Evolutionary conservation across 2,797 vertebrate species (phyloP), one percentile per base, ranked within the genome.

Genomic region (Dicrostonyx torquatus): DNA sequence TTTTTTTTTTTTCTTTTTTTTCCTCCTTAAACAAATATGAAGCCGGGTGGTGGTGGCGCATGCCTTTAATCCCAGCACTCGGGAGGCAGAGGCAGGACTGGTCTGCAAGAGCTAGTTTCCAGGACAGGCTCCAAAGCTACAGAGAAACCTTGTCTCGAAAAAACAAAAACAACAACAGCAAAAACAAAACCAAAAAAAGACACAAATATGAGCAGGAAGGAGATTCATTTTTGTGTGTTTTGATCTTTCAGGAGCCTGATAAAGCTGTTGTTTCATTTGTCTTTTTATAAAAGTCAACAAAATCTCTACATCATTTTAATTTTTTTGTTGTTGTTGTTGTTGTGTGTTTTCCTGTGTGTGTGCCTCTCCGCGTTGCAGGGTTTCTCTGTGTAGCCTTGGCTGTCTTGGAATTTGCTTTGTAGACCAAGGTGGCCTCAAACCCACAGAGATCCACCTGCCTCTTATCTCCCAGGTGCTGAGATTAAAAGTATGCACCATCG

Each of bases 1-100:
- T n/a, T n/a, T n/a, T 84, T 90, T 96, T 84, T 31, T 66, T 34
- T 79, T n/a, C 84, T 90, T 96, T 82, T 26, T 66, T n/a, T 20
- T n/a, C 45, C 26, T 22, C 29, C 37, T 72, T 86, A 70, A 80
- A 70, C 14, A 53, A 55, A 18, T 50, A 86, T 90, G 31, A 94
- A 58, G 55, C 55, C 6, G 55, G 55, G 55, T 6, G 2, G 55
- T 58, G 20, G 55, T 58, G 55, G 55, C 6, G 2, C 20, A 22
- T 58, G 18, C 55, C 55, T 58, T 58, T 58, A 58, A 58, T 58
- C 55, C 55, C 55, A 58, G 18, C 55, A 20, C 55, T 58, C 6
- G 6, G 55, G 55, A 58, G 55, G 55, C 55, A 58, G 55, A 58
- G 55, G 55, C 55, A 58, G 55, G 20, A 18, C 55, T 58, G 6